Evolutionary conservation across 2,797 vertebrate species (phyloP).

Genomic region (Cyprinella venusta): DNA sequence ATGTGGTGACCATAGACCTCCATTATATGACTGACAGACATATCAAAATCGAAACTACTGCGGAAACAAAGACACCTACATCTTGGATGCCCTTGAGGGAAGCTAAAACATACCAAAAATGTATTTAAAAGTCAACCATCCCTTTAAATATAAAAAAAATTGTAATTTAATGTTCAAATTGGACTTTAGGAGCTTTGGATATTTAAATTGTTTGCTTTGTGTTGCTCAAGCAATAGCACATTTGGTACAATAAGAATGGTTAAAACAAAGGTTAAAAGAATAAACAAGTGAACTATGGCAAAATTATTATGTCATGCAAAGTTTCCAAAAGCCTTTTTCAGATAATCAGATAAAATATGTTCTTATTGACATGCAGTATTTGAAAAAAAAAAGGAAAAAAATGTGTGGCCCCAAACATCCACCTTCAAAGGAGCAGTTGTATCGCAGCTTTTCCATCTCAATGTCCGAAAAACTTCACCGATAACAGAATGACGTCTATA

Average conservation of each 20-base stretch:
- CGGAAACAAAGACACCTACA: no score
- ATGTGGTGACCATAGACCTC: no score
- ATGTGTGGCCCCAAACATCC: constrained; percentile 38
- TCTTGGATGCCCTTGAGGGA: no score
- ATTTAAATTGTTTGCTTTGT: background rate
- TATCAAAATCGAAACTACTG: no score
- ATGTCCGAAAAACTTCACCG: background rate
- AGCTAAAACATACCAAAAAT: no score
- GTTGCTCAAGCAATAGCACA: constrained; percentile 27
- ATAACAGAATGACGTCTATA: constrained; percentile 9
- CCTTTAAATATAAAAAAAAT: background rate
- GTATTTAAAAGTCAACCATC: no score
- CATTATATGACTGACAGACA: no score
- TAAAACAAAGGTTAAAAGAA: constrained; percentile 10
- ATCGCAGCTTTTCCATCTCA: constrained; percentile 23
- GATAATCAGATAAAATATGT: no score
- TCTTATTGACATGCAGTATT: background rate
- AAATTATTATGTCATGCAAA: background rate
- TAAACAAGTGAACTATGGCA: background rate
- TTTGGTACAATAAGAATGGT: constrained; percentile 24
- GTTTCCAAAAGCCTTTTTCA: background rate
- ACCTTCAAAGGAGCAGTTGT: constrained; percentile 10
- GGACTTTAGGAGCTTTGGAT: constrained; percentile 8
- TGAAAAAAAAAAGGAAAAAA: background rate
- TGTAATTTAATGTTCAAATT: background rate